phyloP scores from a whole-genome alignment of 2,888 invertebrate species.

The Cheilosia variabilis region DNA sequence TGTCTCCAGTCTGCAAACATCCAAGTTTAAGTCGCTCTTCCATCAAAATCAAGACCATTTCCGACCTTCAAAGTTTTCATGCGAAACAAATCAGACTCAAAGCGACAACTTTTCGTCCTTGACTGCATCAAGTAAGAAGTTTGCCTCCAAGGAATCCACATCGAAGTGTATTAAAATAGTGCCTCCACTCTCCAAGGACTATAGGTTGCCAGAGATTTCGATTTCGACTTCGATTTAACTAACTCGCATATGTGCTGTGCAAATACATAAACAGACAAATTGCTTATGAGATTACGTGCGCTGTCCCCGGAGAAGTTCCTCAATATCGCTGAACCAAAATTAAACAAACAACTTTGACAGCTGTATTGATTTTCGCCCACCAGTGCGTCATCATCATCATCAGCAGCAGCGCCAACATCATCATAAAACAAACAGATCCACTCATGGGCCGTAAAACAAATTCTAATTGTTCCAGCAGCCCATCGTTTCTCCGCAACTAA shows the following conservation, averaged over 20 bases:
- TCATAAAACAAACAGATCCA: slow-evolving; percentile 41
- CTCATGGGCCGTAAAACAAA: slow-evolving; percentile 38
- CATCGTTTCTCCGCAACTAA: slow-evolving; percentile 38
- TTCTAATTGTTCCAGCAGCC: slow-evolving; percentile 49
- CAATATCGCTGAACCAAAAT: neutral
- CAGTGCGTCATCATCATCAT: neutral
- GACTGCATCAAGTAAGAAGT: neutral
- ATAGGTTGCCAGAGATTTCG: neutral
- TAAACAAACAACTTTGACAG: neutral
- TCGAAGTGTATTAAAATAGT: slow-evolving; percentile 21
- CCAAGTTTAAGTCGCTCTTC: no score
- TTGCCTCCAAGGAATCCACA: slow-evolving; percentile 1
- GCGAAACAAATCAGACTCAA: slow-evolving; percentile 3
- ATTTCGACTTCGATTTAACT: neutral
- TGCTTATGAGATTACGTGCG: slow-evolving; percentile 2
- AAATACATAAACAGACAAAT: neutral
- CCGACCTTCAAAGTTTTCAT: slow-evolving; percentile 13
- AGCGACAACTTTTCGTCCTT: neutral
- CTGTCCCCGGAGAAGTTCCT: slow-evolving; percentile 9
- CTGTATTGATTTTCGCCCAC: slow-evolving; percentile 33
- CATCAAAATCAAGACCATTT: neutral
- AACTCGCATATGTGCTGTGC: neutral
- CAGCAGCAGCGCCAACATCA: neutral
- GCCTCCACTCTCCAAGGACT: slow-evolving; percentile 19
- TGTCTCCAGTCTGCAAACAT: no score